phyloP scores from a whole-genome alignment of 2,888 invertebrate genomes.

The Nebria salina region DNA sequence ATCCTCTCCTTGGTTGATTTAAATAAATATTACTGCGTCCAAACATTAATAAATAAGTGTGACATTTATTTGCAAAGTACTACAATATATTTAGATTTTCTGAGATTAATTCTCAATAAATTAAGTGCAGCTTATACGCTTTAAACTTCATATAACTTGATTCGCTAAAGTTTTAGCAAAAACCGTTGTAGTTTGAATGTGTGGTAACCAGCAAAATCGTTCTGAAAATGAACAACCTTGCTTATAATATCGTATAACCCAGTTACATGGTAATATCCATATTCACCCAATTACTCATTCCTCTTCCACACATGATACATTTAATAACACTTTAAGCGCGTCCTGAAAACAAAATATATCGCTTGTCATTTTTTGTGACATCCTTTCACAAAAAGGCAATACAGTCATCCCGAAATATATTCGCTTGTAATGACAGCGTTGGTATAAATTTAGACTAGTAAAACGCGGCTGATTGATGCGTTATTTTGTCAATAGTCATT shows the following conservation, averaged over 20 bases:
- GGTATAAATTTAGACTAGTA: not conserved
- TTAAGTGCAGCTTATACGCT: too few species aligned
- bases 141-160: too few species aligned
- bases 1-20: too few species aligned
- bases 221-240: not conserved
- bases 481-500: conserved; percentile 19
- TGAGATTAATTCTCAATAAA: too few species aligned
- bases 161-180: too few species aligned
- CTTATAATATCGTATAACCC: not conserved
- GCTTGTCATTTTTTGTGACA: not conserved
- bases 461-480: conserved; percentile 23
- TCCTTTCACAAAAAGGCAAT: too few species aligned
- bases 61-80: too few species aligned
- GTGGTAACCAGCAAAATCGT: not conserved
- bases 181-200: not conserved
- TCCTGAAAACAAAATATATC: not conserved
- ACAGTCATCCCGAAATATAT: too few species aligned
- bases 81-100: too few species aligned
- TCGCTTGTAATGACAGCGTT: too few species aligned
- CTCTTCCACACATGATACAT: not conserved
- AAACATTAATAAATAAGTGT: too few species aligned
- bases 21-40: too few species aligned
- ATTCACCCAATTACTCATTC: not conserved
- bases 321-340: not conserved
- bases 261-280: not conserved